These are phyloP conservation scores for Hecatera dysodea DNA, from an alignment of 2,888 invertebrate genomes.

Conservation along the genomic window DNA sequence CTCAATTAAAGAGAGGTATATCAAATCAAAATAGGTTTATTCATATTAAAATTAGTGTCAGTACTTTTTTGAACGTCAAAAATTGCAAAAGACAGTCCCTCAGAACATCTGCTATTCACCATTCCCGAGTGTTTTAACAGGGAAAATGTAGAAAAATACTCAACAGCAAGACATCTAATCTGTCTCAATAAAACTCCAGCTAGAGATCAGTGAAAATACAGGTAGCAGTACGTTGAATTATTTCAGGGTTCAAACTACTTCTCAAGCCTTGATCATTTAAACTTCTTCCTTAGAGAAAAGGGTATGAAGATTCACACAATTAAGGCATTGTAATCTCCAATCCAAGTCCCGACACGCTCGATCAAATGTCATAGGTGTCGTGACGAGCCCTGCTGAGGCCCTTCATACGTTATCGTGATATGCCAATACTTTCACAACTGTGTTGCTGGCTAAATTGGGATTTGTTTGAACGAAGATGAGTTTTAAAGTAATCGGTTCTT, in stretches of 20 bases:
- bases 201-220: no score
- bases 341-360: slow-evolving; percentile 38
- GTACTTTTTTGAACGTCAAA: no score
- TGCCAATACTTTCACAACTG: slow-evolving; percentile 68
- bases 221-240: background rate
- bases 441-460: slow-evolving; percentile 33
- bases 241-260: background rate
- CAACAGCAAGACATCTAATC: background rate
- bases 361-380: slow-evolving; percentile 62
- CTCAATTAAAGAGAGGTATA: no score
- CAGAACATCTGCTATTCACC: no score
- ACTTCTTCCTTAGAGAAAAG: background rate
- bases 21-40: no score
- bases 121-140: no score
- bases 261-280: background rate
- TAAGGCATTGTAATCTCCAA: slow-evolving; percentile 36
- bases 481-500: slow-evolving; percentile 16
- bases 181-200: background rate
- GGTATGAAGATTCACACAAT: slow-evolving; percentile 30
- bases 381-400: slow-evolving; percentile 52
- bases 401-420: slow-evolving; percentile 67
- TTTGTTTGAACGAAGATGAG: slow-evolving; percentile 43
- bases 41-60: no score
- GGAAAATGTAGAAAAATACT: no score
- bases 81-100: no score